Conservation (phyloP, 2,113 vertebrate genomes). For the Irena cyanogastra region DNA sequence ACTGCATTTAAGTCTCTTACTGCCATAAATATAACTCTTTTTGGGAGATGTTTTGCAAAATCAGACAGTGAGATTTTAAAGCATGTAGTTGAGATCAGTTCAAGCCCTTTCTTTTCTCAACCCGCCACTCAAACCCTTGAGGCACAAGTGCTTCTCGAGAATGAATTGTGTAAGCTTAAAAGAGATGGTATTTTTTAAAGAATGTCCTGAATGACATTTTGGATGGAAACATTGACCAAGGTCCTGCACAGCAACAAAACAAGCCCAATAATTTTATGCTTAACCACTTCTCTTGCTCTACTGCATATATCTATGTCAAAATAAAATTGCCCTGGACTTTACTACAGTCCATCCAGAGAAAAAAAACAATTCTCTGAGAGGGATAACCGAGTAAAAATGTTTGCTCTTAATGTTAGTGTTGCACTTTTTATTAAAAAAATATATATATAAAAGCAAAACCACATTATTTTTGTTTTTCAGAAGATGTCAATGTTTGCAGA, state of each 20-base stretch:
- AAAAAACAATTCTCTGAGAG: background rate
- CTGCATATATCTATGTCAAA: background rate
- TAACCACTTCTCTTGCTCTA: background rate
- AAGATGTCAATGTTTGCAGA: background rate
- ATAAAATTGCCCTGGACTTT: background rate
- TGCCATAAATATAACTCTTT: background rate
- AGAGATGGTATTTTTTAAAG: background rate
- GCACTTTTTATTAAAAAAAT: background rate
- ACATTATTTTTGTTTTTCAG: background rate
- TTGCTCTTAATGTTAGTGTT: background rate
- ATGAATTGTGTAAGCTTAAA: background rate
- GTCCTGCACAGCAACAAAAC: background rate
- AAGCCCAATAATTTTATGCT: background rate
- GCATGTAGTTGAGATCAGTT: background rate
- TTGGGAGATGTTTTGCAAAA: background rate
- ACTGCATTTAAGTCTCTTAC: background rate
- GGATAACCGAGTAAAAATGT: background rate
- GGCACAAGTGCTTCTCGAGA: accelerated
- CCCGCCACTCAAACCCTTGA: accelerated
- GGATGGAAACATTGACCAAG: background rate
- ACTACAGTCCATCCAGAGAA: background rate
- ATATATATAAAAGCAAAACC: background rate
- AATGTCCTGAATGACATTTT: background rate
- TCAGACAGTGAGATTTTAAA: background rate
- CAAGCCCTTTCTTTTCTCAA: background rate